A percentile compares a stretch with the other conserved stretches of the same genome.
phyloP scores from a whole-genome alignment of 1,140 invertebrate species.

The Conus ventricosus region DNA sequence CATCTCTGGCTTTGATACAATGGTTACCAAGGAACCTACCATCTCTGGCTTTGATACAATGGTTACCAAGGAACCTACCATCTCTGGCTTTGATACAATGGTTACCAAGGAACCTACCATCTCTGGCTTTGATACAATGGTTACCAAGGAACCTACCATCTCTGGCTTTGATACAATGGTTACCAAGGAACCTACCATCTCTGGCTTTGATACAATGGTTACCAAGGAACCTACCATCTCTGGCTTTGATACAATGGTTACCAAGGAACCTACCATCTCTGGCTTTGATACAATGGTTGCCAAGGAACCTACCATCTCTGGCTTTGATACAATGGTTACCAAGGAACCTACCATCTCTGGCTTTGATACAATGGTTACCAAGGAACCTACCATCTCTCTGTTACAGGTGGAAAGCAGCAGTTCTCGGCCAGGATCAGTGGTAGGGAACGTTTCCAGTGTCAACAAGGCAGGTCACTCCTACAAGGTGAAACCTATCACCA shows the following conservation, averaged over 20 bases:
- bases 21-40: no score
- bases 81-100: not conserved
- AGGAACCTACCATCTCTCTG: not conserved
- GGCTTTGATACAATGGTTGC: no score
- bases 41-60: not conserved
- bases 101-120: no score
- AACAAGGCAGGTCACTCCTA: not conserved
- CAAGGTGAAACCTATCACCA: constrained; percentile 46
- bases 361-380: no score
- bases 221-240: not conserved
- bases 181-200: no score
- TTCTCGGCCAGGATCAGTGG: not conserved
- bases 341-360: no score
- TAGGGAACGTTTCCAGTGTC: not conserved
- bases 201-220: not conserved
- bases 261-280: not conserved
- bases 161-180: not conserved
- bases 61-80: no score
- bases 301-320: not conserved
- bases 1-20: not conserved
- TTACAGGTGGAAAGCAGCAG: not conserved
- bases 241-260: not conserved
- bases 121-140: not conserved
- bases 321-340: no score
- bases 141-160: no score